phyloP scores from a whole-genome alignment of 2,888 invertebrate species.

The Heliconius hortense region DNA sequence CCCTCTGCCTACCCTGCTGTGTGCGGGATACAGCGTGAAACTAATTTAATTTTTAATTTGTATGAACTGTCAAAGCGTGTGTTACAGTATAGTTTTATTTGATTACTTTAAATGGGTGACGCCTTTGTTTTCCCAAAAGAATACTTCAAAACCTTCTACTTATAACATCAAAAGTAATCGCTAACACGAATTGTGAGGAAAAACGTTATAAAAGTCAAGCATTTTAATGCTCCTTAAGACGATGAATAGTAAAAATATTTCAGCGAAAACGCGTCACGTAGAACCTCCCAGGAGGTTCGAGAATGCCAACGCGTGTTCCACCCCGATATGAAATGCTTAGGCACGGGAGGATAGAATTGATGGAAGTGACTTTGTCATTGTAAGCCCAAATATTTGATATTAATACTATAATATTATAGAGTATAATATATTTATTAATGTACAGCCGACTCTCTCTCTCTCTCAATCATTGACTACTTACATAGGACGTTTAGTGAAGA shows the following conservation, averaged over 20 bases:
- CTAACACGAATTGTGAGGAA: conserved; percentile 33
- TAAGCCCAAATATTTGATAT: not conserved
- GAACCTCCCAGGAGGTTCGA: conserved; percentile 60
- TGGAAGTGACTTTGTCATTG: conserved; percentile 33
- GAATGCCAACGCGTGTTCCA: conserved; percentile 69
- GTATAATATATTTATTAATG: too few relatives aligned
- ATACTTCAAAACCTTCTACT: not conserved
- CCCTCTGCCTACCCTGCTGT: too few relatives aligned
- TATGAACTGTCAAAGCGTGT: not conserved
- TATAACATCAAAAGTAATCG: conserved; percentile 28
- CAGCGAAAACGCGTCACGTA: conserved; percentile 72
- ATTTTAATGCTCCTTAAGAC: conserved; percentile 68
- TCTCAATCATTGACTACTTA: too few relatives aligned
- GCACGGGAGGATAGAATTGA: conserved; percentile 42
- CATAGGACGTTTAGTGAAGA: too few relatives aligned
- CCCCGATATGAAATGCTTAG: conserved; percentile 71
- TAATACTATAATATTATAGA: not conserved
- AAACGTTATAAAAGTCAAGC: conserved; percentile 47
- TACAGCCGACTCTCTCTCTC: too few relatives aligned
- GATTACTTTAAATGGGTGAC: not conserved
- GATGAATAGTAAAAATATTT: conserved; percentile 78
- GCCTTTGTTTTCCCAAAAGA: conserved; percentile 3
- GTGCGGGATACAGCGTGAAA: too few relatives aligned
- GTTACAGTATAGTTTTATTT: not conserved
- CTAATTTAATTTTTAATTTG: too few relatives aligned